These are phyloP conservation scores for Helicoverpa assulta DNA, from an alignment of 2,888 invertebrate genomes.

Conservation along the genomic window DNA sequence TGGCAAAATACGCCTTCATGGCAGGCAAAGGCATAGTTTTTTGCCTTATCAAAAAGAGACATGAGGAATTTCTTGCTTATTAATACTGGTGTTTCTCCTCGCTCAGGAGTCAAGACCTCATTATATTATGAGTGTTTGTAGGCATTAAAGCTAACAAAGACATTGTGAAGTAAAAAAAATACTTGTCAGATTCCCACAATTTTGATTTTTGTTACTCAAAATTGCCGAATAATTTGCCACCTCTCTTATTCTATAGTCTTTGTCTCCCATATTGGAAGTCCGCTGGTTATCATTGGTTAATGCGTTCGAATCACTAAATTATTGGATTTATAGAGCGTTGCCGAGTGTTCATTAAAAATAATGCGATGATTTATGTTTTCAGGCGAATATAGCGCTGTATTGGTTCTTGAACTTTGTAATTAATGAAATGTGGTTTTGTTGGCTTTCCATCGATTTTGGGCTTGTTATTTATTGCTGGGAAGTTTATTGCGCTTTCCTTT, in stretches of 20 bases:
- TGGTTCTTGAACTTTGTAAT: constrained; percentile 48
- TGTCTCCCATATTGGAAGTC: constrained; percentile 11
- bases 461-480: constrained; percentile 31
- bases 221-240: neutral
- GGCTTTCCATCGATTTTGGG: constrained; percentile 33
- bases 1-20: neutral
- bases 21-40: too few species aligned
- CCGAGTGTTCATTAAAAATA: constrained; percentile 59
- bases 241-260: constrained; percentile 3
- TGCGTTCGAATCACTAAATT: constrained; percentile 55
- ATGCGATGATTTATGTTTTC: constrained; percentile 51
- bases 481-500: constrained; percentile 18
- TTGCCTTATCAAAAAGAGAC: too few species aligned
- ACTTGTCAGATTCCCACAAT: too few species aligned
- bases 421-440: constrained; percentile 52
- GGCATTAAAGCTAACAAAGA: too few species aligned
- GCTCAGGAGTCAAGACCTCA: too few species aligned
- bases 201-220: too few species aligned
- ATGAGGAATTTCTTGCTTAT: too few species aligned
- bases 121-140: too few species aligned
- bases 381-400: constrained; percentile 36
- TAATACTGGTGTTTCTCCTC: too few species aligned
- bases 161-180: too few species aligned
- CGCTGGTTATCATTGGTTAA: constrained; percentile 36
- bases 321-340: constrained; percentile 44